A percentile compares a stretch with the other conserved stretches of the same genome.
Conservation (phyloP, 2,113 vertebrate species). For the Haplochromis burtoni region DNA sequence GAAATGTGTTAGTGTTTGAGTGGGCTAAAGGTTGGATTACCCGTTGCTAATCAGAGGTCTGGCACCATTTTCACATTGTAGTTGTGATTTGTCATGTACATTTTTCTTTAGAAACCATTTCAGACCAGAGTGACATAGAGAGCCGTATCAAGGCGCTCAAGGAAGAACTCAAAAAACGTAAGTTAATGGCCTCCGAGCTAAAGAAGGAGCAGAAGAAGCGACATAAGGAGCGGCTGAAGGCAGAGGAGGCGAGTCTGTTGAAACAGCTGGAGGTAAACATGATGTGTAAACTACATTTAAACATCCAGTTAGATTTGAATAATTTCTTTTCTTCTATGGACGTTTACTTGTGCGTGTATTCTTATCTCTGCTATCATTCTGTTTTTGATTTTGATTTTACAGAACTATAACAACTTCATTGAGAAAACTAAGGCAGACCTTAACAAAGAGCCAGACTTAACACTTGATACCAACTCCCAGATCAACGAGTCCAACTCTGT, state of each 20-base stretch:
- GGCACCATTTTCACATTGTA: slow-evolving; percentile 34
- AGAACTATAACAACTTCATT: slow-evolving; percentile 94
- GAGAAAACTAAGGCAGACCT: slow-evolving; percentile 93
- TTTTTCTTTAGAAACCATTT: slow-evolving; percentile 80
- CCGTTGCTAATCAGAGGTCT: slow-evolving; percentile 31
- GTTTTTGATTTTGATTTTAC: not conserved
- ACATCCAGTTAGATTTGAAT: not conserved
- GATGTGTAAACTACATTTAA: not conserved
- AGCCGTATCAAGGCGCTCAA: slow-evolving; percentile 87
- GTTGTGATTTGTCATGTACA: slow-evolving; percentile 14
- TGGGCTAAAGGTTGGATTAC: slow-evolving; percentile 45
- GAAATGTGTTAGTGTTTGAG: slow-evolving; percentile 9
- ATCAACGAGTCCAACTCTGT: slow-evolving; percentile 72
- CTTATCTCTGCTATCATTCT: not conserved
- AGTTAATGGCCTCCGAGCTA: slow-evolving; percentile 85
- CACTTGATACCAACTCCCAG: slow-evolving; percentile 74
- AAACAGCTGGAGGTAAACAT: slow-evolving; percentile 87
- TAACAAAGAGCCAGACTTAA: slow-evolving; percentile 74
- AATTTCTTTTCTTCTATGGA: not conserved
- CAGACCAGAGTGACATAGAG: slow-evolving; percentile 95
- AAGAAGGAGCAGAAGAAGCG: slow-evolving; percentile 94
- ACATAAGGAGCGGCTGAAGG: slow-evolving; percentile 88
- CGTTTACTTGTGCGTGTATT: not conserved
- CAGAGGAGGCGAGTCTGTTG: slow-evolving; percentile 90
- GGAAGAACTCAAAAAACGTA: slow-evolving; percentile 86